Base-by-base conservation (phyloP, 2,888 invertebrate species). In the Caenorhabditis sp. region DNA sequence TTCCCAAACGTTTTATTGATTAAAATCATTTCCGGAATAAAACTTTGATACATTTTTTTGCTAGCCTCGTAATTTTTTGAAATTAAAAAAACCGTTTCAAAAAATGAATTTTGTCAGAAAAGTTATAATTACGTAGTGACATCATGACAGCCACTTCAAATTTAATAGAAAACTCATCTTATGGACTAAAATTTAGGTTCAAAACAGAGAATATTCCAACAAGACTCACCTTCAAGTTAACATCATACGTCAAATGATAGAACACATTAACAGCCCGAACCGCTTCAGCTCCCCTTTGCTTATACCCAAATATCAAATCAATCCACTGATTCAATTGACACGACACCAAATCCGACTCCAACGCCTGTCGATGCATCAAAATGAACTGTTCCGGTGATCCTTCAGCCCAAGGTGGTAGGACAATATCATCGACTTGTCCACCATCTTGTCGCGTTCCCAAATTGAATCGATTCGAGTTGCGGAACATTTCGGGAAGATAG, bases 301-400 rank as follows among this genome's bases (percentile, higher is more conserved):
- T 99, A 90, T 99, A 99, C 78, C 99, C 99, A 89, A 99, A 99
- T 87, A 99, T 95, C 80, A 99, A 91, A 89, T 99, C 99, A 85
- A 99, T 97, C 99, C 99, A 99, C 89, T 99, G 97, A 88, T 99
- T 97, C 80, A 99, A 91, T 90, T 99, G 99, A 88, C 99, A 99
- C 73, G 97, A 97, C 21, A 99, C 99, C 88, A 99, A 95, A 90
- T 99, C 99, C 0, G 97, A 97, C 89, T 99, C 99, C 64, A 99
- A 91, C 1, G 97, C 97, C 92, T 97, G 96, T 87, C 97, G 91
- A 90, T 99, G 96, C 86, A 97, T 94, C 77, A 97, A 91, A 70
- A 99, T 93, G 89, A 99, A 99, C 90, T 99, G 97, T 90, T 99
- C 97, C 0, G 99, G 95, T 0, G 93, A 93, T 64, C 87, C 88